Evolutionary conservation across 2,888 invertebrate species (phyloP).

Genomic region (Drosophila borborema): DNA sequence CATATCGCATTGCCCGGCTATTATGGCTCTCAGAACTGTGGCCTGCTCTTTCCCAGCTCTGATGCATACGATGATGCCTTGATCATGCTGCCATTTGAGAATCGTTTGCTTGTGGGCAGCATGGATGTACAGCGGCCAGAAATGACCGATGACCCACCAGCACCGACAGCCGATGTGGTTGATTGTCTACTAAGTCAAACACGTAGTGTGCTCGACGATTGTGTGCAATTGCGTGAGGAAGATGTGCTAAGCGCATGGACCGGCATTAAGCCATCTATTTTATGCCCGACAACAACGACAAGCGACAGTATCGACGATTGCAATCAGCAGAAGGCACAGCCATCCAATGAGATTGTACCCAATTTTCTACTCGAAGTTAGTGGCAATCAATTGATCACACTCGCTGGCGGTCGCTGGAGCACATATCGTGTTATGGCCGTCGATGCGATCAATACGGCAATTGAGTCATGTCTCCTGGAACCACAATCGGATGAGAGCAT

Average conservation of each 20-base stretch:
- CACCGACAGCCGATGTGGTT: constrained; percentile 97
- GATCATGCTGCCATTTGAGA: constrained; percentile 99
- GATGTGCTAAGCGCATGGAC: constrained; percentile 99
- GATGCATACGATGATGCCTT: constrained; percentile 97
- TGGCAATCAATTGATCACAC: constrained; percentile 94
- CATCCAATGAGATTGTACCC: constrained; percentile 88
- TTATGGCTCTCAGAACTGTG: constrained; percentile 98
- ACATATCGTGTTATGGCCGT: constrained; percentile 99
- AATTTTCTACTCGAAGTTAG: constrained; percentile 99
- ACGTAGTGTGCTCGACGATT: constrained; percentile 96
- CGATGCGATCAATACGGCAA: constrained; percentile 96
- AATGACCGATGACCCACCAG: constrained; percentile 92
- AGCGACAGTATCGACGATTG: too few relatives aligned
- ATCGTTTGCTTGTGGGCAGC: constrained; percentile 96
- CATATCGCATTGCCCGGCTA: constrained; percentile 91
- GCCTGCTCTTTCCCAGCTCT: constrained; percentile 97
- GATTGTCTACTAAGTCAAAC: constrained; percentile 98
- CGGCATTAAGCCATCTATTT: constrained; percentile 97
- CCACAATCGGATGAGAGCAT: constrained; percentile 89
- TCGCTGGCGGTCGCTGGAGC: constrained; percentile 99
- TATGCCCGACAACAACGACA: constrained; percentile 89
- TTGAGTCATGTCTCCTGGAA: constrained; percentile 88
- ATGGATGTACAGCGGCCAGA: constrained; percentile 95
- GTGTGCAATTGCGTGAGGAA: constrained; percentile 97
- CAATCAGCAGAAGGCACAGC: too few relatives aligned